Base-by-base conservation (phyloP, 2,888 invertebrate species). In the Stenotaenia linearis region DNA sequence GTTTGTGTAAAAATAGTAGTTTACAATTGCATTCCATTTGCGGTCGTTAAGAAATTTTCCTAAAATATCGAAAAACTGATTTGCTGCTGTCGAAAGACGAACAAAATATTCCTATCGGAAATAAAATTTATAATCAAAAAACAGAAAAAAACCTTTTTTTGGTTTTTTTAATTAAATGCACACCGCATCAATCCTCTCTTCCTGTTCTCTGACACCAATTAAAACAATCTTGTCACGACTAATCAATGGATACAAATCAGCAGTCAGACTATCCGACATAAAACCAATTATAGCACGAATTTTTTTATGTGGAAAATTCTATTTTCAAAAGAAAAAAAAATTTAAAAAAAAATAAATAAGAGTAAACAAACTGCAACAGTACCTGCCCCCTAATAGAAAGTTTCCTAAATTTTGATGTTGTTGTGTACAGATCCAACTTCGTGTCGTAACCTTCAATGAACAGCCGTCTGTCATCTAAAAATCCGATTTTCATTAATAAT, bases 221-320 rank as follows among this genome's bases (percentile, higher is more conserved):
- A 75, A 32, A n/a, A 37, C 21, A 32, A 75, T 75, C 10, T 30
- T 18, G 18, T 75, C 32, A 1, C 32, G 37, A 32, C 37, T 75
- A 32, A 37, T 75, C n/a, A 61, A 15, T 25, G 61, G 61, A 61
- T 61, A 61, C 15, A 61, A 28, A 25, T 61, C 61, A 23, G 61
- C 23, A 61, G 10, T 61, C 4, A 61, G 28, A 23, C 61, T 61
- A n/a, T 75, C 75, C 7, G 75, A 75, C 32, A 37, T 35, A n/a
- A 77, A 77, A 40, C 77, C 77, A 40, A 77, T 77, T 37, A 77
- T 77, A 1, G 77, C 77, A 2, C 77, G 15, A 12, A 77, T 18
- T 12, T 40, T 77, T 45, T 77, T 40, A 23, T 35, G 45, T 7
- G 77, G 77, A 75, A 12, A 28, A 15, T 40, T 35, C 45, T 77